Base-by-base conservation (phyloP, 2,113 vertebrate genomes). In the Laticauda laticaudata region DNA sequence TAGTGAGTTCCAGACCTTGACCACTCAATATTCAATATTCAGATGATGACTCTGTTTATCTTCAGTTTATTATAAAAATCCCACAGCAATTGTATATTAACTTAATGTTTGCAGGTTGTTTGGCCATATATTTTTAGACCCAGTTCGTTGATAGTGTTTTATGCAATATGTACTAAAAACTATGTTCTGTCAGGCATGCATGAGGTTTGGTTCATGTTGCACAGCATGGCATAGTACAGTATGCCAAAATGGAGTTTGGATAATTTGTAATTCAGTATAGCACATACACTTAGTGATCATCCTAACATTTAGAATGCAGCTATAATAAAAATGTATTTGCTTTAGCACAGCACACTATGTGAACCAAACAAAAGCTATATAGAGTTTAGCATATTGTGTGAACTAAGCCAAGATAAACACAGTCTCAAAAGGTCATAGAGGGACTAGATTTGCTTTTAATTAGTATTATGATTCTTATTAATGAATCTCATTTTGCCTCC, bases 21-120 rank as follows among this genome's bases (percentile, higher is more conserved):
- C 48, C 48, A 51, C 48, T 51, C 8, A 51, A 51, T 51, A 51
- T 51, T 51, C 48, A 51, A 51, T 51, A 51, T 51, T 51, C 48
- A 43, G 87, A 90, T 51, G 90, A 93, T 87, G 51, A 15, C 86
- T 48, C 87, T 90, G 87, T 87, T 91, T 89, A 86, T 88, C 14
- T 89, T 91, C 21, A 54, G 57, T 15, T 86, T 90, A 57, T 39
- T 94, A 11, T 57, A 89, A 85, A 81, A 91, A 87, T 21, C 90
- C 23, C 0, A 0, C 3, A 23, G 6, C 59, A 89, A 29, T 45
- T 89, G 20, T 10, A 45, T 51, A 87, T 11, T 88, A 93, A 0
- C n/a, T 1, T 55, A 26, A 91, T 81, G 34, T 81, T 81, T 81
- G 7, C 18, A 81, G 39, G 34, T 86, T 88, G 2, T 87, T 92